A percentile compares a stretch with the other conserved stretches of the same genome.
These are phyloP conservation scores for Buceros bicornis DNA, from an alignment of 2,797 vertebrate species.

Conservation along the genomic window DNA sequence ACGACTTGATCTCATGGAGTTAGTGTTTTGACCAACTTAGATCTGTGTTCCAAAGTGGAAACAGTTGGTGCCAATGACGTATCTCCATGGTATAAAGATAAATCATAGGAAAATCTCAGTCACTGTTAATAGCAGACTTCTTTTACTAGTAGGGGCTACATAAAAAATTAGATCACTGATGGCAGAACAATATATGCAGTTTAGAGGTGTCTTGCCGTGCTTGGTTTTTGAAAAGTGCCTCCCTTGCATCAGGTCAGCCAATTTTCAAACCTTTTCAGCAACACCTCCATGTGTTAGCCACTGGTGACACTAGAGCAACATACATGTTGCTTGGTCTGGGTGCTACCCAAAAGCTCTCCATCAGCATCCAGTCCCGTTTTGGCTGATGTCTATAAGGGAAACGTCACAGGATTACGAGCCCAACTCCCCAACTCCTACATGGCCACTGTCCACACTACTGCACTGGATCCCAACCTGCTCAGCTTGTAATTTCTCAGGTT, in stretches of 20 bases:
- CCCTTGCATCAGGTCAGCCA: background rate
- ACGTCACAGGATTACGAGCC: background rate
- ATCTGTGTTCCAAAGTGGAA: background rate
- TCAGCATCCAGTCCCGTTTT: background rate
- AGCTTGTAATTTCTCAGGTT: background rate
- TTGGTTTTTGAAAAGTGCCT: background rate
- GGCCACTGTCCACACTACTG: background rate
- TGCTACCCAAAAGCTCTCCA: background rate
- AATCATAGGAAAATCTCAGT: background rate
- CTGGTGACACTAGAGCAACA: background rate
- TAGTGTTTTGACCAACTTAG: background rate
- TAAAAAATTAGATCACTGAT: background rate
- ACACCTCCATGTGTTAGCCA: background rate
- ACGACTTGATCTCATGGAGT: background rate
- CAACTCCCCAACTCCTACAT: background rate
- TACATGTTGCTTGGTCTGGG: background rate
- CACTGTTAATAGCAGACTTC: background rate
- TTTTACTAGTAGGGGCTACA: background rate
- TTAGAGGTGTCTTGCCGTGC: background rate
- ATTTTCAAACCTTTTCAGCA: background rate
- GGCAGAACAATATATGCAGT: background rate
- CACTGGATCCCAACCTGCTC: background rate
- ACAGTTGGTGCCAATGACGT: background rate
- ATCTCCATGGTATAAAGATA: background rate
- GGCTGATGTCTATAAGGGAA: background rate